Evolutionary conservation across 2,797 vertebrate genomes (phyloP).

Genomic region (Falco peregrinus): DNA sequence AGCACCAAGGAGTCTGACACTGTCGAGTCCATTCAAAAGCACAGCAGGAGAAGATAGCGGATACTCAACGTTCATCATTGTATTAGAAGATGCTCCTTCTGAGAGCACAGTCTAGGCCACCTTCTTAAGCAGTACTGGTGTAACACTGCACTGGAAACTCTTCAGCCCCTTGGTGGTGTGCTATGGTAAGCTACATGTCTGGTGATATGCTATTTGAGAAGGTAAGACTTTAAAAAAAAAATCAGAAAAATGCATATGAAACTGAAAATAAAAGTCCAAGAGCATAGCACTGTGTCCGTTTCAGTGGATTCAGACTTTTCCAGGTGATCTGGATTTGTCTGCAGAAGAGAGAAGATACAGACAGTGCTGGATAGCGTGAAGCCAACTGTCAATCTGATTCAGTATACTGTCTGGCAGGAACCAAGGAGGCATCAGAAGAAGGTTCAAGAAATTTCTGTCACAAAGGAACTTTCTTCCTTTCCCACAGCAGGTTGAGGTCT

Average conservation of each 20-base stretch:
- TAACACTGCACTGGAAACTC: neutral
- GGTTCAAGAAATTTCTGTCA: neutral
- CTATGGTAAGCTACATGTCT: neutral
- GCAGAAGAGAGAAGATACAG: neutral
- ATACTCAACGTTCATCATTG: neutral
- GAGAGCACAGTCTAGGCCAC: accelerated
- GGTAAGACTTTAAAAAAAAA: neutral
- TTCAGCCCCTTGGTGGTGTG: neutral
- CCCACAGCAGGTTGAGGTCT: neutral
- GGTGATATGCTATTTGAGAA: neutral
- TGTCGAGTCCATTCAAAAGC: neutral
- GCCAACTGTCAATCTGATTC: neutral
- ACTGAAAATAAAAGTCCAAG: neutral
- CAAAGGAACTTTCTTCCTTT: neutral
- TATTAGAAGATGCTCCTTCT: neutral
- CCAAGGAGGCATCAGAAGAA: neutral
- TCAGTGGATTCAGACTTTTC: neutral
- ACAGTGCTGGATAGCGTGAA: neutral
- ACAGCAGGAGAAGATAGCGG: neutral
- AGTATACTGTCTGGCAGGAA: neutral
- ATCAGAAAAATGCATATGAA: neutral
- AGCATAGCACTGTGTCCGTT: neutral
- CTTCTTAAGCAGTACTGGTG: neutral
- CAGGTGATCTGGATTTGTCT: neutral
- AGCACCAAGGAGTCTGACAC: neutral